phyloP scores from a whole-genome alignment of 2,797 vertebrate genomes.

The Chelon labrosus region DNA sequence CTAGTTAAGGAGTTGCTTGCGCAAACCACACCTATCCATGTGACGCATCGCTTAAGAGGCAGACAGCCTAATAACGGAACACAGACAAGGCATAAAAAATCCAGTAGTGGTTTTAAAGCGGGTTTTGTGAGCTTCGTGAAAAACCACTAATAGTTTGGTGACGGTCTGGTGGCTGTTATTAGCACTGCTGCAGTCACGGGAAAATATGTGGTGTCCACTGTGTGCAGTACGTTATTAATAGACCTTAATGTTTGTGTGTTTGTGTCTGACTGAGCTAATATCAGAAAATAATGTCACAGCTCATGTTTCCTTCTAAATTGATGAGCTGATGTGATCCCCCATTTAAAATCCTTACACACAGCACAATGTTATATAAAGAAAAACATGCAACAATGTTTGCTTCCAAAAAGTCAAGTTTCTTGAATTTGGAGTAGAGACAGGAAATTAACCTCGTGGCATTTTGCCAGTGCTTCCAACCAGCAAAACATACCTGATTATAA shows the following conservation, averaged over 20 bases:
- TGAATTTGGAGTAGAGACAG: slow-evolving; percentile 20
- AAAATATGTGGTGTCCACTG: too few relatives aligned
- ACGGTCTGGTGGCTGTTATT: not conserved
- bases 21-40: slow-evolving; percentile 66
- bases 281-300: not conserved
- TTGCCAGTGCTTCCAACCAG: slow-evolving; percentile 17
- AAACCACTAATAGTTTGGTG: not conserved
- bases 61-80: slow-evolving; percentile 18
- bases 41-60: slow-evolving; percentile 64
- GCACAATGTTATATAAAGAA: not conserved
- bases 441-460: slow-evolving; percentile 25
- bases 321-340: not conserved
- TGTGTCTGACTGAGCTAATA: not conserved
- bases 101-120: slow-evolving; percentile 6
- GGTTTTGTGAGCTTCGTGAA: not conserved
- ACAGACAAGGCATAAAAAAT: not conserved
- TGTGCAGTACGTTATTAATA: not conserved
- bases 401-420: slow-evolving; percentile 1
- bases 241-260: not conserved
- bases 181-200: too few relatives aligned
- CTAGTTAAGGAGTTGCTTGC: slow-evolving; percentile 43
- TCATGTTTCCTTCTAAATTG: not conserved
- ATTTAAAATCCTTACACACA: slow-evolving; percentile 6
- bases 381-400: slow-evolving; percentile 5
- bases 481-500: slow-evolving; percentile 21